Base-by-base conservation (phyloP, 2,888 invertebrate genomes). In the Cephus sareptanus region DNA sequence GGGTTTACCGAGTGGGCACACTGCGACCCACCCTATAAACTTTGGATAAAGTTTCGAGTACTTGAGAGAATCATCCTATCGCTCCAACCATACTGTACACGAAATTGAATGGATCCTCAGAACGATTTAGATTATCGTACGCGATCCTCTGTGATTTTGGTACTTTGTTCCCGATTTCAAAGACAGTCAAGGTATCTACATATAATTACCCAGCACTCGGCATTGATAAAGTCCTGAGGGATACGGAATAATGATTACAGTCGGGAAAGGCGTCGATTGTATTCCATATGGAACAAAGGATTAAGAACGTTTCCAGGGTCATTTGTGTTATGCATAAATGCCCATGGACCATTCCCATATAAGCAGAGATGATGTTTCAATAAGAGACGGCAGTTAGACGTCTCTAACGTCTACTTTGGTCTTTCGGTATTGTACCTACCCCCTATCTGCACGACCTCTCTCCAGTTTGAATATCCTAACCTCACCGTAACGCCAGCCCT, bases 361-460 rank as follows among this genome's bases (percentile, higher is more conserved):
- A 82, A 83, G 77, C 83, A 84, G 86, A 85, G 86, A 85, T 85
- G 89, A 88, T 87, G 87, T 89, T 90, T 89, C 90, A 90, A 90
- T 90, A 89, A 89, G 86, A 87, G 83, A 75, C 81, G 80, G 84
- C 87, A 85, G 89, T 90, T 89, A 85, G 86, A 82, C 80, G 85
- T 81, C 89, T 85, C 90, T 85, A 87, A 90, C 83, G 90, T 89
- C 87, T 85, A 80, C 84, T 90, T 90, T 89, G 90, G 88, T 81
- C 81, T 82, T 74, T 79, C 71, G 73, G 79, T 83, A 87, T 88
- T 87, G 88, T 87, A 23, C 85, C 81, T 86, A 79, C 79, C 79
- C 79, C 84, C 75, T 87, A 88, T 88, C 87, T 85, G 83, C 83
- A 87, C 83, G 85, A 83, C 82, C 83, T 75, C 82, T 79, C 76